Evolutionary conservation across 2,888 invertebrate species (phyloP).

Genomic region (Eupithecia insigniata): DNA sequence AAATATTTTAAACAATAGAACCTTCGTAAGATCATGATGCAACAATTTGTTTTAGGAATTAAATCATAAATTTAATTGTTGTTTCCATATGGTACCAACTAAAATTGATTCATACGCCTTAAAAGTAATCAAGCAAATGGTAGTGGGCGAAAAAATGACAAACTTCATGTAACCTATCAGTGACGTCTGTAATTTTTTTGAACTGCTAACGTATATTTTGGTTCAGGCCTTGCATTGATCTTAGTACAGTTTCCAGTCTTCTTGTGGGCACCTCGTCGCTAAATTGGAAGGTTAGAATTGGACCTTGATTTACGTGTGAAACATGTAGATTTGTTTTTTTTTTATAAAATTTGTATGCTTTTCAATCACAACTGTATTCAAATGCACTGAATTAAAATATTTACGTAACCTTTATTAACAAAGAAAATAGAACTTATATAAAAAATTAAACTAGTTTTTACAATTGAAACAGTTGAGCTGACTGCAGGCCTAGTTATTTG

Average conservation of each 20-base stretch:
- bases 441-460: too few relatives aligned
- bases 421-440: conserved; percentile 24
- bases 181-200: too few relatives aligned
- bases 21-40: conserved; percentile 20
- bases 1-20: conserved; percentile 15
- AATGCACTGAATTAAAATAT: not conserved
- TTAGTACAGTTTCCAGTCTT: not conserved
- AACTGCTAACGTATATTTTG: not conserved
- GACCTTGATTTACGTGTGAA: not conserved
- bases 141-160: conserved; percentile 67
- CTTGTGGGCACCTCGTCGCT: not conserved
- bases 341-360: not conserved
- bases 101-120: conserved; percentile 35
- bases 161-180: not conserved
- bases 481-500: too few relatives aligned
- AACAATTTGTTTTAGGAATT: conserved; percentile 25
- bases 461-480: not conserved
- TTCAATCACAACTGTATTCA: not conserved
- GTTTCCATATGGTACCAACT: conserved; percentile 19
- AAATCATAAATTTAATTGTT: conserved; percentile 28
- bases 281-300: not conserved
- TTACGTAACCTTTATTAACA: not conserved
- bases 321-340: not conserved
- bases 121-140: conserved; percentile 44
- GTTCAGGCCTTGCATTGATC: not conserved